Percentiles rank a stretch among this genome's conserved stretches.
phyloP scores from a whole-genome alignment of 2,113 vertebrate genomes.

The Seriola aureovittata region DNA sequence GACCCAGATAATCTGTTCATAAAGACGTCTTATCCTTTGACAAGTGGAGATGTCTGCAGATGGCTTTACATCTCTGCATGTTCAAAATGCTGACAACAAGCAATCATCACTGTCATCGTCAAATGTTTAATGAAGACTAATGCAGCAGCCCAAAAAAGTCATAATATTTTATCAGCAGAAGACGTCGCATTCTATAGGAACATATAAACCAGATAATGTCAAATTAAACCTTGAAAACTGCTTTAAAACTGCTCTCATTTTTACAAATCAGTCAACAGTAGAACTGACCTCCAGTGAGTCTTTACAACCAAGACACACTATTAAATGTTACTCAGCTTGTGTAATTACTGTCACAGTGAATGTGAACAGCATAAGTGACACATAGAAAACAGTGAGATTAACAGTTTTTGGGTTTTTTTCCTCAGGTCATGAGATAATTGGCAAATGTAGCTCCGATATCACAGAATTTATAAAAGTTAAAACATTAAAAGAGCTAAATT shows the following conservation, averaged over 20 bases:
- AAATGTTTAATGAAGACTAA: constrained; percentile 33
- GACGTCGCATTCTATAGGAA: neutral
- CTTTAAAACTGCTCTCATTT: neutral
- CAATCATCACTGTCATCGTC: constrained; percentile 37
- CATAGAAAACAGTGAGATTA: neutral
- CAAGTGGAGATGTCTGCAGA: constrained; percentile 71
- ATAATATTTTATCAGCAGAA: neutral
- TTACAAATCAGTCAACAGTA: neutral
- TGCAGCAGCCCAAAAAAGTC: neutral
- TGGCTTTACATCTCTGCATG: constrained; percentile 59
- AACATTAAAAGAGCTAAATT: constrained; percentile 32
- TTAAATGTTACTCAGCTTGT: neutral
- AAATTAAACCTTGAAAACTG: neutral
- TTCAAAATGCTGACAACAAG: constrained; percentile 56
- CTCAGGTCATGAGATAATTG: constrained; percentile 5
- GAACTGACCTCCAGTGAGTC: neutral
- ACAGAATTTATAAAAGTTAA: constrained; percentile 32
- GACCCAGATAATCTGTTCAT: constrained; percentile 75
- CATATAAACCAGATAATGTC: neutral
- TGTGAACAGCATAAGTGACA: neutral
- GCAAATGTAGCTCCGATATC: constrained; percentile 2
- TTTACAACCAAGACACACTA: neutral
- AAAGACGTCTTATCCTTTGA: constrained; percentile 77
- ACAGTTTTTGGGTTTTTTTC: neutral
- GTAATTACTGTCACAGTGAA: constrained; percentile 5